Base-by-base conservation (phyloP, 2,797 vertebrate genomes). In the Natrix natrix region DNA sequence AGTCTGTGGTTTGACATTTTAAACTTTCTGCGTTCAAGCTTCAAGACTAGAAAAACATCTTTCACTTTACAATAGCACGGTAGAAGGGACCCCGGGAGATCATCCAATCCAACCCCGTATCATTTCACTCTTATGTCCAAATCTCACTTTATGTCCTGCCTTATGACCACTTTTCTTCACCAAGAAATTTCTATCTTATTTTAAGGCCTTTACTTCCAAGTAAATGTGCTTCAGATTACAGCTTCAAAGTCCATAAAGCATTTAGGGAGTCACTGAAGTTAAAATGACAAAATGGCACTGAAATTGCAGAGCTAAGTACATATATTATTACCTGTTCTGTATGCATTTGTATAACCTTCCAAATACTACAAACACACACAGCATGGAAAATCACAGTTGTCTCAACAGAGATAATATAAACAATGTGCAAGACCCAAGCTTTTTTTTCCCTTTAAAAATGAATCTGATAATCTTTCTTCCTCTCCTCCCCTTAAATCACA, bases 321-420 rank as follows among this genome's bases (percentile, higher is more conserved):
- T 12, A 78, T 5, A 59, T 43, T 90, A 14, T 86, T 28, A 37
- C 0, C 91, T 0, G 87, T 0, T 78, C 60, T 28, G 69, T 89
- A 92, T 91, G 89, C 66, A 26, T 69, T 20, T 13, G n/a, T 83
- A 14, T 22, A 91, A 28, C 26, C 61, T 10, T 43, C 87, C 11
- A 83, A 8, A 4, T 0, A 22, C 13, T 0, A 0, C 0, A 59
- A 5, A 59, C 56, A 57, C 56, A 57, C 12, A 59, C 17, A 22
- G 54, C 87, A 20, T 0, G 55, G 94, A 87, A 94, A 91, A 92
- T 10, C 87, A 6, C 86, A 94, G 55, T 89, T 93, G 91, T 0
- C 92, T 54, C 88, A 93, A 56, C 93, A 93, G 90, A 59, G 88
- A 94, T 0, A n/a, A 91, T 90, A 78, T n/a, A 91, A 93, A 91